Conservation (phyloP, 1,140 invertebrate genomes). For the Solenopsis fugax region DNA sequence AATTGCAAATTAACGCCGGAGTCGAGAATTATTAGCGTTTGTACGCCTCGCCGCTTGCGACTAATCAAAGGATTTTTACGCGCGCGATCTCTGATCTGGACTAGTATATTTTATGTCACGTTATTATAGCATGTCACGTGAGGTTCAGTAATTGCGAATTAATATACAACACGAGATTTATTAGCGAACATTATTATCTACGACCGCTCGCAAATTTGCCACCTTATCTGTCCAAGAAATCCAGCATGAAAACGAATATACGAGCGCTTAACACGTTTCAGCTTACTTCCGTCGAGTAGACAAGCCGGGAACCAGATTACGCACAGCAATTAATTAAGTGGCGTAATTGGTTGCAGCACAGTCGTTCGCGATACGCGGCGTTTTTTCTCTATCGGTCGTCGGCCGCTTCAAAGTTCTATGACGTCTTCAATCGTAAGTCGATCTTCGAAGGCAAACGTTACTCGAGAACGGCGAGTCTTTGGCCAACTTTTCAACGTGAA, state of each 20-base stretch:
- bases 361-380: not conserved
- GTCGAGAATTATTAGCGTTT: slow-evolving; percentile 15
- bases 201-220: slow-evolving; percentile 43
- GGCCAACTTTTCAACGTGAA: not conserved
- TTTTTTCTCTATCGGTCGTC: not conserved
- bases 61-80: slow-evolving; percentile 26
- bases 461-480: not conserved
- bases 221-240: slow-evolving; percentile 39
- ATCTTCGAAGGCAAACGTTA: not conserved
- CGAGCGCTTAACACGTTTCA: slow-evolving; percentile 50
- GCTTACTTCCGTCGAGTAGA: slow-evolving; percentile 23
- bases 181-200: slow-evolving; percentile 26
- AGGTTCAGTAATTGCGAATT: slow-evolving; percentile 51
- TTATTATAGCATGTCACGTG: slow-evolving; percentile 51
- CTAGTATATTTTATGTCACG: slow-evolving; percentile 43
- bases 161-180: slow-evolving; percentile 53
- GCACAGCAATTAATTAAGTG: slow-evolving; percentile 55
- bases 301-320: slow-evolving; percentile 51
- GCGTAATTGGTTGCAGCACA: slow-evolving; percentile 50
- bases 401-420: slow-evolving; percentile 23
- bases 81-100: slow-evolving; percentile 13
- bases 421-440: not conserved
- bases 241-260: slow-evolving; percentile 44
- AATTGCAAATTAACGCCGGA: slow-evolving; percentile 25
- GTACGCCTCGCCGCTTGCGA: not conserved